Evolutionary conservation across 2,797 vertebrate species (phyloP).

Genomic region (Catamblyrhynchus diadema): DNA sequence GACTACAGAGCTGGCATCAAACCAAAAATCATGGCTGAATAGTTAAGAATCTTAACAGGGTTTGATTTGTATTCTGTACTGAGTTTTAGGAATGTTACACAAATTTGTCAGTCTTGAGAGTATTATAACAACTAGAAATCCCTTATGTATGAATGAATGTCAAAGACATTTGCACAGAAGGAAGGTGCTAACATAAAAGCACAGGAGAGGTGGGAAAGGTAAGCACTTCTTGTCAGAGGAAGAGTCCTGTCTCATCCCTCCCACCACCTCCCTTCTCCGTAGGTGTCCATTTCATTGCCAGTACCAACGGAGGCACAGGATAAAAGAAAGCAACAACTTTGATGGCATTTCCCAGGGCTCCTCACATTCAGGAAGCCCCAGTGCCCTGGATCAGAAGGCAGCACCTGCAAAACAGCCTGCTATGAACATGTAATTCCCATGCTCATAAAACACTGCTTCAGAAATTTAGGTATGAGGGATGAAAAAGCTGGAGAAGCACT

Average conservation of each 20-base stretch:
- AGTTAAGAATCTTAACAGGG: neutral
- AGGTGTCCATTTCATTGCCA: neutral
- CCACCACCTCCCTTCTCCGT: neutral
- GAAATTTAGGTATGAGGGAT: neutral
- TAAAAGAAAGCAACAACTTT: neutral
- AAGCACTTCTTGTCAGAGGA: neutral
- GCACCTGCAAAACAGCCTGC: neutral
- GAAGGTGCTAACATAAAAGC: neutral
- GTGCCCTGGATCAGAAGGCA: fast-evolving
- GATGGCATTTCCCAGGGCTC: neutral
- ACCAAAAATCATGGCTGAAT: neutral
- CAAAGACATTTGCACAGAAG: neutral
- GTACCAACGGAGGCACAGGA: fast-evolving
- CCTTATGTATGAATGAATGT: neutral
- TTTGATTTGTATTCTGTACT: neutral
- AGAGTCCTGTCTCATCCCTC: neutral
- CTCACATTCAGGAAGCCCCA: neutral
- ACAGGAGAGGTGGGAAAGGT: neutral
- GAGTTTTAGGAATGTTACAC: neutral
- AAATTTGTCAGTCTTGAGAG: neutral
- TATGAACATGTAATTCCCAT: neutral
- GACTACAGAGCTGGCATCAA: neutral
- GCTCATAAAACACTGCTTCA: neutral
- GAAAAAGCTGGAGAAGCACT: neutral
- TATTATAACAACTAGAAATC: neutral